phyloP scores from a whole-genome alignment of 2,797 vertebrate genomes.

The Staurois parvus region DNA sequence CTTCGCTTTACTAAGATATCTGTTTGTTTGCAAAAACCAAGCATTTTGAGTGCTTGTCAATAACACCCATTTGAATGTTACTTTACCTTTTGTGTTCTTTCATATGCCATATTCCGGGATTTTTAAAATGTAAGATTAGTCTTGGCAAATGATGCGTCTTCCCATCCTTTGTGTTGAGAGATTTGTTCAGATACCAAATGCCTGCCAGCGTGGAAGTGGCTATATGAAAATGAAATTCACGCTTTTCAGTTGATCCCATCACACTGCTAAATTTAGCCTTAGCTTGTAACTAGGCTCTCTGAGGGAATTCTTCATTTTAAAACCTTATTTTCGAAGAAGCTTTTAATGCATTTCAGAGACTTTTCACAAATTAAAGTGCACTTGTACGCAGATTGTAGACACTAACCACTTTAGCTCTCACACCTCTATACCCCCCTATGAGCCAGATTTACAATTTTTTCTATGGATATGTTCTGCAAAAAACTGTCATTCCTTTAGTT shows the following conservation, averaged over 20 bases:
- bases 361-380: no score
- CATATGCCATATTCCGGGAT: not conserved
- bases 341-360: not conserved
- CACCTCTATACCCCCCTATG: no score
- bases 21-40: no score
- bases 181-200: slow-evolving; percentile 63
- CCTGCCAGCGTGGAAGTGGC: slow-evolving; percentile 64
- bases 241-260: slow-evolving; percentile 66
- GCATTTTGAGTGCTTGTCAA: no score
- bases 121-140: not conserved
- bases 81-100: no score
- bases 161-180: not conserved
- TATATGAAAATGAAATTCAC: slow-evolving; percentile 66
- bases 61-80: no score
- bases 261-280: slow-evolving; percentile 69
- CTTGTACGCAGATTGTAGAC: no score
- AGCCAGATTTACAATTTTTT: no score
- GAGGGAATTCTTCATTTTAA: slow-evolving; percentile 49
- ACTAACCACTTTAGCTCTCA: no score
- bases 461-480: no score
- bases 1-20: no score
- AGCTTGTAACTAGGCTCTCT: slow-evolving; percentile 61
- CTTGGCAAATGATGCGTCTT: not conserved
- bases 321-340: not conserved
- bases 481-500: no score